Evolutionary conservation across 2,797 vertebrate species (phyloP), one percentile per base, ranked within the genome.

Genomic region (Halcyon badia): DNA sequence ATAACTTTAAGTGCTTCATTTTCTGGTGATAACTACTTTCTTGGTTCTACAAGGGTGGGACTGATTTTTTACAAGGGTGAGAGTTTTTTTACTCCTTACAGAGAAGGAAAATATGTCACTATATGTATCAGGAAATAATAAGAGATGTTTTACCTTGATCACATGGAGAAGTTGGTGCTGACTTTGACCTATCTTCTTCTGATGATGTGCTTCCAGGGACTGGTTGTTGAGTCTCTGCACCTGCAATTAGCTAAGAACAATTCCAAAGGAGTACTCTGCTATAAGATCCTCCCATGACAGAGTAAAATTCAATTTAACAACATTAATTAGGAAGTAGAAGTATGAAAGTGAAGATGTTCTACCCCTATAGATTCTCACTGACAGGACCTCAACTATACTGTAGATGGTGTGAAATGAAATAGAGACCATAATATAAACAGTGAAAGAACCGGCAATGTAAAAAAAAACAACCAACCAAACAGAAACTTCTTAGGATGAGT

Each of bases 81-180:
- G n/a, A n/a, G 10, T 44, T 46, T 77, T 58, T 69, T 52, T 39
- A 60, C 4, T 69, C 19, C 24, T 71, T n/a, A 56, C 16, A 37
- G 44, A 73, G 39, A 79, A 49, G 35, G 33, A 51, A 86, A 84
- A 58, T 9, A 49, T 11, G 13, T 75, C 35, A 44, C 33, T 71
- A 80, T 31, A 61, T 11, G 31, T 18, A 52, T 71, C 58, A 33
- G 4, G 57, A 96, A 96, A 92, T 30, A 84, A 83, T 87, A 87
- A 90, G 5, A 52, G n/a, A 54, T 56, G 51, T 89, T 96, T 35
- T 89, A 99, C 99, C 99, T 95, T 99, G 99, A 97, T 99, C 99
- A 97, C 99, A 99, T 5, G 99, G 99, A 49, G 99, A 99, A 33
- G 99, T 99, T 69, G 99, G 99, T 24, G 99, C 99, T 9, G 99